Percentiles rank a stretch among this genome's conserved stretches.
Evolutionary conservation across 2,888 invertebrate genomes (phyloP).

Genomic region (Eutolmus rufibarbis): DNA sequence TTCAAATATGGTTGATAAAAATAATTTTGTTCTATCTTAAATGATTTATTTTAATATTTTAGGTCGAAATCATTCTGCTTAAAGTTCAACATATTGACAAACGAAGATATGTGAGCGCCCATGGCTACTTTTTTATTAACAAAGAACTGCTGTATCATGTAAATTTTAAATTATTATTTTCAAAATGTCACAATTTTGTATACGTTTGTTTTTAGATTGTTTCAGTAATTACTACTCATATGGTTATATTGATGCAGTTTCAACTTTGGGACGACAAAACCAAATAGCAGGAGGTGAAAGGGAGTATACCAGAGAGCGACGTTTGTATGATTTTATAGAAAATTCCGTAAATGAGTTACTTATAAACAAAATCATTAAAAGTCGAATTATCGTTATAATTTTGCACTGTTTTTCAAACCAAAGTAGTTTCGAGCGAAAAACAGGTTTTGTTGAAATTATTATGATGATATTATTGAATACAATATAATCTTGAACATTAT

Average conservation of each 20-base stretch:
- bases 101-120: conserved; percentile 43
- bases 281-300: not conserved
- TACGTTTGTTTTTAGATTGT: conserved; percentile 28
- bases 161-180: not conserved
- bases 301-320: not conserved
- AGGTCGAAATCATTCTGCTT: conserved; percentile 44
- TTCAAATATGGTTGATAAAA: not conserved
- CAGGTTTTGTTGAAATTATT: too few relatives aligned
- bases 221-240: conserved; percentile 41
- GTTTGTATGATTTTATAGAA: not conserved
- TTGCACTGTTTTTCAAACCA: too few relatives aligned
- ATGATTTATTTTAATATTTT: not conserved
- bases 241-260: conserved; percentile 48
- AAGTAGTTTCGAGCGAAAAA: too few relatives aligned
- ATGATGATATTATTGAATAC: too few relatives aligned
- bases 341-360: not conserved
- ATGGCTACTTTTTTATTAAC: conserved; percentile 45
- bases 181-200: not conserved
- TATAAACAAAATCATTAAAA: too few relatives aligned
- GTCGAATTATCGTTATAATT: too few relatives aligned
- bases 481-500: too few relatives aligned
- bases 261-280: conserved; percentile 47
- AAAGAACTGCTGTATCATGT: conserved; percentile 43
- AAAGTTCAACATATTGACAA: conserved; percentile 45
- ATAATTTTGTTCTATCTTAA: not conserved